These are phyloP conservation scores for Tinamus guttatus DNA, from an alignment of 2,113 vertebrate species.

Conservation along the genomic window DNA sequence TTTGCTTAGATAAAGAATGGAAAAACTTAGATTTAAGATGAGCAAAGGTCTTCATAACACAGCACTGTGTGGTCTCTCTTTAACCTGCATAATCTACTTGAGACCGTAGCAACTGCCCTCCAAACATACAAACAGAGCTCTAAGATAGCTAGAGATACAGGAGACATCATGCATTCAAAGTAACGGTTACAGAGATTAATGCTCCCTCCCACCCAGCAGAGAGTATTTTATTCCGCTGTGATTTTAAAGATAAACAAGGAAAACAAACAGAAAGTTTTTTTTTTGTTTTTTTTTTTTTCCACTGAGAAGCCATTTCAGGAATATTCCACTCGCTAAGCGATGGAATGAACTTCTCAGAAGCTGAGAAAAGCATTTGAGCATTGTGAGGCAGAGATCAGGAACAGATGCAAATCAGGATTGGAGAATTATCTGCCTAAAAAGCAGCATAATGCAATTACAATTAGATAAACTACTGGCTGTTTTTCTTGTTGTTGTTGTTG, in stretches of 20 bases:
- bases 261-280: not conserved
- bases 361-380: not conserved
- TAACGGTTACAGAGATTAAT: not conserved
- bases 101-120: constrained; percentile 3
- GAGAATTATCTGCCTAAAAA: not conserved
- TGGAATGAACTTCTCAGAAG: not conserved
- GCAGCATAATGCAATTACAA: not conserved
- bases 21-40: not conserved
- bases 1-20: not conserved
- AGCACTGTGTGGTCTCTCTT: not conserved
- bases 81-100: not conserved
- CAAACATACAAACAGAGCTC: constrained; percentile 15
- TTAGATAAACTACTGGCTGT: not conserved
- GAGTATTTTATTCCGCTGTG: not conserved
- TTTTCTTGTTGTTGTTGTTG: not conserved
- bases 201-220: not conserved
- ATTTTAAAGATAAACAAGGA: constrained; percentile 25
- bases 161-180: not conserved
- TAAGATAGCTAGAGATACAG: constrained; percentile 12
- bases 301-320: not conserved
- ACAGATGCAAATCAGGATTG: not conserved
- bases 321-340: not conserved
- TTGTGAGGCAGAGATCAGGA: not conserved
- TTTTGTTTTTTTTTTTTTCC: constrained; percentile 39
- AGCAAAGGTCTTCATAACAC: not conserved